These are phyloP conservation scores for Cepaea nemoralis DNA, from an alignment of 1,140 invertebrate species.

Conservation along the genomic window DNA sequence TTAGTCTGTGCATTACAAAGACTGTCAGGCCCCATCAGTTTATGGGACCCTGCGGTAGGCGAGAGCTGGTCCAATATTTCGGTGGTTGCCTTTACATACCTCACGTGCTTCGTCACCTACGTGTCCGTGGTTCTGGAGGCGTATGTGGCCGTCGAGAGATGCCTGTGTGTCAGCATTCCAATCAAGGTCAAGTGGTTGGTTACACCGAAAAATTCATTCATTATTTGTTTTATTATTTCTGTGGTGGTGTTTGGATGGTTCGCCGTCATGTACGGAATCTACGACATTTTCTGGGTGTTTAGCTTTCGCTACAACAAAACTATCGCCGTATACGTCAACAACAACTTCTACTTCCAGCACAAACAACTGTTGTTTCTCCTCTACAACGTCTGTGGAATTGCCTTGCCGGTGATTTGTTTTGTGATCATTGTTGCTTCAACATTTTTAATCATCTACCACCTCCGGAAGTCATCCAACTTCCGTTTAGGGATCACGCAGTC, in stretches of 20 bases:
- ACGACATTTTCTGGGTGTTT: slow-evolving; percentile 28
- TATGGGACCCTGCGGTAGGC: neutral
- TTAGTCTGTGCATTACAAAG: neutral
- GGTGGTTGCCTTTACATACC: neutral
- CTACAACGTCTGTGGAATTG: slow-evolving; percentile 24
- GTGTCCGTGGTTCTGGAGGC: slow-evolving; percentile 1
- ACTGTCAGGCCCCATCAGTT: neutral
- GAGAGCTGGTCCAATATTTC: slow-evolving; percentile 20
- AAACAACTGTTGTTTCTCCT: slow-evolving; percentile 10
- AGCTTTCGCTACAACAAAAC: neutral
- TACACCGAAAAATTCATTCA: slow-evolving; percentile 3
- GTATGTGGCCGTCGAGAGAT: slow-evolving; percentile 21
- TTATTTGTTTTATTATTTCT: neutral
- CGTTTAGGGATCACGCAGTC: too few species aligned
- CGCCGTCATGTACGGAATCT: slow-evolving; percentile 19
- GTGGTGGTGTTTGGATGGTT: slow-evolving; percentile 5
- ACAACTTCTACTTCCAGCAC: neutral
- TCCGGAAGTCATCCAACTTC: too few species aligned
- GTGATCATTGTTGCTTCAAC: neutral
- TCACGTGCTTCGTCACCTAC: slow-evolving; percentile 6
- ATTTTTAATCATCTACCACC: neutral
- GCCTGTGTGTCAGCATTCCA: slow-evolving; percentile 8
- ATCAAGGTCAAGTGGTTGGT: slow-evolving; percentile 21
- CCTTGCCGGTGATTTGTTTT: neutral
- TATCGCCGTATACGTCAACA: slow-evolving; percentile 12